Evolutionary conservation across 1,140 invertebrate genomes (phyloP).

Genomic region (Trichonephila clavata): DNA sequence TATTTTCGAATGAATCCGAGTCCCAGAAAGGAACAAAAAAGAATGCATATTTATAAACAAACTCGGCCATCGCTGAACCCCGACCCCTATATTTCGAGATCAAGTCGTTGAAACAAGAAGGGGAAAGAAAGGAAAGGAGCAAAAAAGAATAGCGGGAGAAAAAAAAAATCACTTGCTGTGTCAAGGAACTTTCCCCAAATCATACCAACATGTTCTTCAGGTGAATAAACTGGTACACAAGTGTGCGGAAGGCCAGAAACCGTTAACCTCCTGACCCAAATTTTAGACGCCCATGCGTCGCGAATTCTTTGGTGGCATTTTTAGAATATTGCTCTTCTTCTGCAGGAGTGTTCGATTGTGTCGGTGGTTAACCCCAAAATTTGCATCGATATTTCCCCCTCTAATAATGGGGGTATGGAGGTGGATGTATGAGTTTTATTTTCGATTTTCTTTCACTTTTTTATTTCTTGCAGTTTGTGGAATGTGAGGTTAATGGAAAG

Average conservation of each 20-base stretch:
- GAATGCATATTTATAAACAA: conserved; percentile 32
- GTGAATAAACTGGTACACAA: conserved; percentile 54
- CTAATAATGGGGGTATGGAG: neutral
- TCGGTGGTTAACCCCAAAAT: conserved; percentile 34
- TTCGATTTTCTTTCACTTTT: neutral
- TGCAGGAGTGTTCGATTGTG: neutral
- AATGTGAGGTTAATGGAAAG: conserved; percentile 4
- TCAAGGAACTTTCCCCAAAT: conserved; percentile 56
- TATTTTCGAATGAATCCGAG: neutral
- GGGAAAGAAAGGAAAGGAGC: too few species aligned
- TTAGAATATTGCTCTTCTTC: neutral
- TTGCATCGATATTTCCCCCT: neutral
- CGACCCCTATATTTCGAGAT: conserved; percentile 37
- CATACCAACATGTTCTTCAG: neutral
- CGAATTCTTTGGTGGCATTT: neutral
- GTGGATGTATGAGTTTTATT: neutral
- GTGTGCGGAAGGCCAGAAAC: neutral
- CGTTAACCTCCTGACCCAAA: conserved; percentile 44
- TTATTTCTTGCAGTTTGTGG: neutral
- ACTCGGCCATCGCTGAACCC: conserved; percentile 2
- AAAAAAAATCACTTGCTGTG: neutral
- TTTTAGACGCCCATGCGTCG: neutral
- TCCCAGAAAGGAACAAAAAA: neutral
- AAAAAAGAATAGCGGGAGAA: neutral
- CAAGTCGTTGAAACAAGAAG: neutral